Evolutionary conservation across 2,888 invertebrate genomes (phyloP).

Genomic region (Athalia circularis): DNA sequence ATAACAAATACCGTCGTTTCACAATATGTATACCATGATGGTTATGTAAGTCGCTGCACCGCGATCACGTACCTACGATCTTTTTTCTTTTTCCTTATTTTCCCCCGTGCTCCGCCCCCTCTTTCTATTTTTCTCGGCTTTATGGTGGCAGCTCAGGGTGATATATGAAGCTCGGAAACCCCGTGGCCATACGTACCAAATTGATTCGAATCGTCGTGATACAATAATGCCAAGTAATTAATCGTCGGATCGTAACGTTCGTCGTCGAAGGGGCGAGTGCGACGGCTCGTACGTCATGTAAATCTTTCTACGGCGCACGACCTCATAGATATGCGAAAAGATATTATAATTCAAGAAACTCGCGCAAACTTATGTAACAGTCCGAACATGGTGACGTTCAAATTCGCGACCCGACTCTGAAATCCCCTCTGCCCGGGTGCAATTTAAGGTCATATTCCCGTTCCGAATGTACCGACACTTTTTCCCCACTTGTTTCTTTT

Average conservation of each 20-base stretch:
- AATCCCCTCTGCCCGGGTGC: too few species aligned
- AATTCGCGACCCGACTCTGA: too few species aligned
- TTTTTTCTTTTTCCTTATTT: neutral
- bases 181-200: slow-evolving; percentile 41
- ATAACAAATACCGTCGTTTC: too few species aligned
- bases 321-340: too few species aligned
- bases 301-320: neutral
- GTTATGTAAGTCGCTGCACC: too few species aligned
- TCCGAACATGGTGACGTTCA: too few species aligned
- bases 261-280: neutral
- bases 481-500: neutral
- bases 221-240: slow-evolving; percentile 40
- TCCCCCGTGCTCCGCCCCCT: neutral
- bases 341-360: too few species aligned
- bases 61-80: too few species aligned
- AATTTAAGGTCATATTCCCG: too few species aligned
- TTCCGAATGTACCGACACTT: too few species aligned
- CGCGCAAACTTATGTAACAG: too few species aligned
- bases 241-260: slow-evolving; percentile 18
- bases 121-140: slow-evolving; percentile 17
- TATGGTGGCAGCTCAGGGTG: slow-evolving; percentile 3
- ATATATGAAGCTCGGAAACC: slow-evolving; percentile 41
- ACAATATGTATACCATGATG: too few species aligned
- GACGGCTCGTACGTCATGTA: neutral
- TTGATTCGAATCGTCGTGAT: slow-evolving; percentile 45